phyloP scores from a whole-genome alignment of 2,113 vertebrate genomes.

The Empidonax alnorum region DNA sequence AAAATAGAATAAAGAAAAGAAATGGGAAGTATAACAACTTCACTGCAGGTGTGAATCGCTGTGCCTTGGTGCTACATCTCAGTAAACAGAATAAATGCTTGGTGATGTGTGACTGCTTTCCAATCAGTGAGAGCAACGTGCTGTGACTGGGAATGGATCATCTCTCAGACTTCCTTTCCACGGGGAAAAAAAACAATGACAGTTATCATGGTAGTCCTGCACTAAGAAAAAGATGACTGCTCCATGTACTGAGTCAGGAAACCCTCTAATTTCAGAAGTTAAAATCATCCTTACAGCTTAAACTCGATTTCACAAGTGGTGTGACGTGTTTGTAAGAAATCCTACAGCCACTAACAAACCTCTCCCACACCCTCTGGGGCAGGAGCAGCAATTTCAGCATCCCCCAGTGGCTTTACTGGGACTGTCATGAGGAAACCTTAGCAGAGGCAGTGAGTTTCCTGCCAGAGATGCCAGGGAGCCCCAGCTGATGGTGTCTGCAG shows the following conservation, averaged over 20 bases:
- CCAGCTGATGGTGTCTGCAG: not conserved
- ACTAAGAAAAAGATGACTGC: not conserved
- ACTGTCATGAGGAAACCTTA: not conserved
- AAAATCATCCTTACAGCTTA: not conserved
- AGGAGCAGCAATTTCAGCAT: not conserved
- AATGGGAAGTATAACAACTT: slow-evolving; percentile 53
- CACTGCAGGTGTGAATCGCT: slow-evolving; percentile 65
- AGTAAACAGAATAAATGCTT: slow-evolving; percentile 74
- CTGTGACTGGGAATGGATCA: slow-evolving; percentile 64
- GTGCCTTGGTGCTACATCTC: slow-evolving; percentile 57
- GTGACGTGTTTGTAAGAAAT: not conserved
- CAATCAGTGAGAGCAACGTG: slow-evolving; percentile 72
- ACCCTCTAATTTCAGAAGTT: not conserved
- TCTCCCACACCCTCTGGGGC: not conserved
- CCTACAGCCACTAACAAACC: not conserved
- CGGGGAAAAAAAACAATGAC: slow-evolving; percentile 12
- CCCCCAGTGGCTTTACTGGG: not conserved
- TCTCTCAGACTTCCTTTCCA: slow-evolving; percentile 51
- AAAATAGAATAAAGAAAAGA: slow-evolving; percentile 70
- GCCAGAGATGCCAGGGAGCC: not conserved
- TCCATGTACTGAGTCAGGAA: not conserved
- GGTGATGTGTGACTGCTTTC: slow-evolving; percentile 70
- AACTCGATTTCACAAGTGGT: not conserved
- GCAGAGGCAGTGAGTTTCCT: not conserved
- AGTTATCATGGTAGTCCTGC: slow-evolving; percentile 19